Conservation (phyloP, 2,113 vertebrate species). For the Xiphophorus maculatus region DNA sequence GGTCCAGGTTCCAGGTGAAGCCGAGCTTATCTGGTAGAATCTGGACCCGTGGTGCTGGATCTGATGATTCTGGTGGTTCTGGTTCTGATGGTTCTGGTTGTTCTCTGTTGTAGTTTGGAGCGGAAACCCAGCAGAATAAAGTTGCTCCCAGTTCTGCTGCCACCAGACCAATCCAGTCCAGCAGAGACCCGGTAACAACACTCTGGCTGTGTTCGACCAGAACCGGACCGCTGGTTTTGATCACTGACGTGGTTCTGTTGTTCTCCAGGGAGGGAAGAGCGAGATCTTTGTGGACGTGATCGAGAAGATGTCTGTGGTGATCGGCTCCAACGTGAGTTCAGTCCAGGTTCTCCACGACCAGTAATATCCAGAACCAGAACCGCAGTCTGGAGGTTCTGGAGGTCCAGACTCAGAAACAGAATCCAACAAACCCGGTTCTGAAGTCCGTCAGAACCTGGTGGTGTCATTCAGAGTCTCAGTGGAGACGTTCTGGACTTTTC, state of each 20-base stretch:
- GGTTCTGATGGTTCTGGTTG: not conserved
- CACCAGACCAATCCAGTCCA: slow-evolving; percentile 83
- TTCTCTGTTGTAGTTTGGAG: slow-evolving; percentile 83
- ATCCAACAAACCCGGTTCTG: no score
- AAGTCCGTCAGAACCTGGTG: no score
- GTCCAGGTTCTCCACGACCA: not conserved
- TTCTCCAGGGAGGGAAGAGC: slow-evolving; percentile 83
- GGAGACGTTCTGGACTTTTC: no score
- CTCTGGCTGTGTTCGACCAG: no score
- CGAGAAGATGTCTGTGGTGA: slow-evolving; percentile 86
- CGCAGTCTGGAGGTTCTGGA: no score
- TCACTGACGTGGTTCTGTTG: not conserved
- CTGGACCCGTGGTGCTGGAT: no score
- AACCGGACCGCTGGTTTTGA: not conserved
- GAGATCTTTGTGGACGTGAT: slow-evolving; percentile 92
- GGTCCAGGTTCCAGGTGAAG: not conserved
- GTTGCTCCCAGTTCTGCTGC: slow-evolving; percentile 89
- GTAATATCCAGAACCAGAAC: no score
- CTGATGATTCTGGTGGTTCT: not conserved
- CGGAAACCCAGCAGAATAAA: slow-evolving; percentile 90
- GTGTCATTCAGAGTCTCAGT: no score
- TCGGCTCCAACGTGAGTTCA: slow-evolving; percentile 86
- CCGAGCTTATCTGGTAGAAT: not conserved
- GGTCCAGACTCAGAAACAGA: no score
- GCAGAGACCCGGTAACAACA: slow-evolving; percentile 81